A percentile compares a stretch with the other conserved stretches of the same genome.
Evolutionary conservation across 2,888 invertebrate species (phyloP).

Genomic region (Nasonia oneida): DNA sequence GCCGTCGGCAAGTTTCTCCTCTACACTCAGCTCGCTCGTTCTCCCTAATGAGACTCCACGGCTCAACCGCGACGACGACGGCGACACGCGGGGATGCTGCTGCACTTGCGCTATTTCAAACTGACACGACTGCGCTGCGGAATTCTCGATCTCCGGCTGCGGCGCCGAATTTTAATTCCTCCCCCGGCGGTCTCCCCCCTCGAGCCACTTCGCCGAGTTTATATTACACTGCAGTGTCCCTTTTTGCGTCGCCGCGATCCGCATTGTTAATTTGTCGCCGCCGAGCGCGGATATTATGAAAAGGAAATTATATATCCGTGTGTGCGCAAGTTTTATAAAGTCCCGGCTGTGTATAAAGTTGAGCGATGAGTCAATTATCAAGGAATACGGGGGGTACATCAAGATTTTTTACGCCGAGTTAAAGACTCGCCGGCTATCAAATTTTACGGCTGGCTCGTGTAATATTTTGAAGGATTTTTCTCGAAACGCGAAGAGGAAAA

Average conservation of each 20-base stretch:
- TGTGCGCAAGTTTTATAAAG: constrained; percentile 50
- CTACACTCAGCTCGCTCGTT: constrained; percentile 66
- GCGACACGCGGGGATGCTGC: not conserved
- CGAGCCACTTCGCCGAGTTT: not conserved
- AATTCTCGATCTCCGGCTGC: constrained; percentile 36
- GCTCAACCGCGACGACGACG: constrained; percentile 50
- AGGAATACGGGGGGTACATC: constrained; percentile 52
- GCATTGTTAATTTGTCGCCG: constrained; percentile 39
- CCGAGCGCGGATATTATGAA: not conserved
- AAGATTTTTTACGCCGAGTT: constrained; percentile 44
- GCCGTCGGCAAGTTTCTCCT: constrained; percentile 64
- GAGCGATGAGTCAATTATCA: constrained; percentile 60
- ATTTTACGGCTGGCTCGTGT: constrained; percentile 49
- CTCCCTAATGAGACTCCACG: constrained; percentile 72
- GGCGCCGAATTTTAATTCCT: constrained; percentile 56
- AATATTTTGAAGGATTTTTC: constrained; percentile 29
- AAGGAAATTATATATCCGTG: not conserved
- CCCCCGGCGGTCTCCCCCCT: not conserved
- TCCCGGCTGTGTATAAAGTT: constrained; percentile 55
- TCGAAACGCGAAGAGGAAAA: too few species aligned
- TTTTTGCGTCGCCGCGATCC: not conserved
- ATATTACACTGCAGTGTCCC: constrained; percentile 22
- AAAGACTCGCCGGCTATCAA: constrained; percentile 41
- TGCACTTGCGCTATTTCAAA: constrained; percentile 49
- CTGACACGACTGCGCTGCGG: constrained; percentile 12